Evolutionary conservation across 2,888 invertebrate species (phyloP).

Genomic region (Dugesia japonica): DNA sequence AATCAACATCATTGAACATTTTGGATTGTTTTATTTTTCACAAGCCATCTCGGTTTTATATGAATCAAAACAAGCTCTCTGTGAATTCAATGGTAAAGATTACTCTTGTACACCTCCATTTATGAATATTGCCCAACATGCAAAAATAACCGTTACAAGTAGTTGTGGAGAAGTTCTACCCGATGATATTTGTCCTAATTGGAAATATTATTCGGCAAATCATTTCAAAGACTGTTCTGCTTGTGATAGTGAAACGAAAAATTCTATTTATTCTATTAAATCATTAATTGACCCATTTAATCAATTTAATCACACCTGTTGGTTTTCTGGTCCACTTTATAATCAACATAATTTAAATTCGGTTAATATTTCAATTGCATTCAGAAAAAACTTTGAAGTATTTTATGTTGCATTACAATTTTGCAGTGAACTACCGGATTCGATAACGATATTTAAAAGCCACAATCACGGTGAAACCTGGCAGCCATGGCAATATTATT

Average conservation of each 20-base stretch:
- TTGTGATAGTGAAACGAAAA: not conserved
- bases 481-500: constrained; percentile 94
- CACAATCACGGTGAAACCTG: constrained; percentile 86
- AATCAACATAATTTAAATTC: constrained; percentile 48
- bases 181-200: not conserved
- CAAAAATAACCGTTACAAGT: constrained; percentile 62
- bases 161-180: constrained; percentile 59
- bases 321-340: constrained; percentile 72
- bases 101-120: constrained; percentile 80
- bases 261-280: not conserved
- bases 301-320: constrained; percentile 87
- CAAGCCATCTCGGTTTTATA: not conserved
- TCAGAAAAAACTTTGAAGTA: constrained; percentile 88
- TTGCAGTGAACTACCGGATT: constrained; percentile 86
- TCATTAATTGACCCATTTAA: constrained; percentile 81
- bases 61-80: not conserved
- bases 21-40: not conserved
- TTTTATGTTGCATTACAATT: constrained; percentile 90
- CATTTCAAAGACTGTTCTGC: not conserved
- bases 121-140: constrained; percentile 88
- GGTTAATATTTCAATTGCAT: constrained; percentile 72
- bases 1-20: not conserved
- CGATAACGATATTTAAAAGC: constrained; percentile 87
- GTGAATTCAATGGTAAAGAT: not conserved
- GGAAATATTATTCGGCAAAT: not conserved